Base-by-base conservation (phyloP, 1,140 invertebrate species). In the Saxidomus purpurata region DNA sequence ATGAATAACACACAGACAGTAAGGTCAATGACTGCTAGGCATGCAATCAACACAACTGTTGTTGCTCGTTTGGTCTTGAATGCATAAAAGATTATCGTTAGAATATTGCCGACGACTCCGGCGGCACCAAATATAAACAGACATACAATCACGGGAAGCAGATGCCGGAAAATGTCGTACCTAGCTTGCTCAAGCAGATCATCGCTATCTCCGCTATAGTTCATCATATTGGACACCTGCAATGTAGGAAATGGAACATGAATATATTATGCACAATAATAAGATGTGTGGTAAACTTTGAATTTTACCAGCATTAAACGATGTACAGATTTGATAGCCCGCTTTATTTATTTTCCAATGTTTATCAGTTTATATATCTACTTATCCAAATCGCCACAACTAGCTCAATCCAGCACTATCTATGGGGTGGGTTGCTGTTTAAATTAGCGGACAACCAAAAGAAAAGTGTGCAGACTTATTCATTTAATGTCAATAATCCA, bases 91-190 rank as follows among this genome's bases (percentile, higher is more conserved):
- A 49, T 25, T 25, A 85, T 31, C 6, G 82, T 28, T 1, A 85
- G 25, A 31, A 31, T n/a, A 67, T 85, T 85, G 4, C 82, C 82
- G 34, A 74, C n/a, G 9, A 85, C 31, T n/a, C 82, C 82, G 9
- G 40, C 15, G 0, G 47, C 40, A 22, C 82, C 67, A 52, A 85
- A 40, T 19, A 74, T 19, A 9, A 47, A 28, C 31, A 85, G 13
- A 52, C 13, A 49, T 2, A 69, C 40, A 15, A 85, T 85, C 17
- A 85, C 34, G 2, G 67, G 82, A 1, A 85, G 61, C 2, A 82
- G 25, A 8, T 34, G 49, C 19, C 22, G 19, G 13, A 63, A 82
- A 6, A 82, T 63, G 0, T 82, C n/a, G 25, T 52, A 52, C n/a
- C 47, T 47, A 28, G 28, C n/a, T 4, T 34, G 3, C 25, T 79